Percentiles rank a stretch among this genome's conserved stretches.
phyloP scores from a whole-genome alignment of 2,888 invertebrate genomes.

The Allygus modestus region DNA sequence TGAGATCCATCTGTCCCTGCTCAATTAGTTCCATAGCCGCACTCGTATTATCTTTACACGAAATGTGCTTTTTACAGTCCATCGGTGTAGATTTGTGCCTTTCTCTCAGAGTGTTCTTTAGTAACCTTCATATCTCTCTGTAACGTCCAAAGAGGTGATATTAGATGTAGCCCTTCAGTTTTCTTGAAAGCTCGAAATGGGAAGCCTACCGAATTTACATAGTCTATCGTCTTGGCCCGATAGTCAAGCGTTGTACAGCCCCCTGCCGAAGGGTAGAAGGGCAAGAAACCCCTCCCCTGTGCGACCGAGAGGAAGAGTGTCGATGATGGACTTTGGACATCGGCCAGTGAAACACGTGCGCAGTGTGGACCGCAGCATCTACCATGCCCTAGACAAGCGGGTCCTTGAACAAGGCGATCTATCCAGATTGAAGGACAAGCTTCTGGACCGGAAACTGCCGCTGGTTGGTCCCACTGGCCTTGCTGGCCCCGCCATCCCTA shows the following conservation, averaged over 20 bases:
- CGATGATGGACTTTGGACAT: conserved; percentile 28
- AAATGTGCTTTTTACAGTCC: conserved; percentile 26
- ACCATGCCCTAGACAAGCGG: conserved; percentile 36
- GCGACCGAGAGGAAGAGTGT: background rate
- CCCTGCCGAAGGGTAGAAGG: conserved; percentile 23
- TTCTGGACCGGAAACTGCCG: conserved; percentile 36
- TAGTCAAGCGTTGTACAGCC: conserved; percentile 22
- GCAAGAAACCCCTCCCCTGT: conserved; percentile 33
- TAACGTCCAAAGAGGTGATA: conserved; percentile 38
- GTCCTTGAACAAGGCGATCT: conserved; percentile 6
- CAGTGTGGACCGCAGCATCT: conserved; percentile 50
- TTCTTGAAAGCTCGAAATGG: conserved; percentile 1
- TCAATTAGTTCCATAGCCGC: background rate
- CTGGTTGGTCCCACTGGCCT: background rate
- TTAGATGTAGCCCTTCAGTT: conserved; percentile 13
- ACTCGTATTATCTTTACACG: conserved; percentile 3
- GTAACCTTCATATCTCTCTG: background rate
- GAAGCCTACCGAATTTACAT: conserved; percentile 37
- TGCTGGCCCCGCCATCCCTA: background rate
- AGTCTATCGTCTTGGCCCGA: conserved; percentile 2
- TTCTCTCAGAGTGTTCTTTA: conserved; percentile 36
- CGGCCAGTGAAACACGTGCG: conserved; percentile 46
- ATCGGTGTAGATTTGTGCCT: conserved; percentile 10
- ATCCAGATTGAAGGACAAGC: background rate
- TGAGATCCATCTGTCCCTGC: conserved; percentile 32